Evolutionary conservation across 2,888 invertebrate genomes (phyloP).

Genomic region (Cataglyphis rosenhaueri): DNA sequence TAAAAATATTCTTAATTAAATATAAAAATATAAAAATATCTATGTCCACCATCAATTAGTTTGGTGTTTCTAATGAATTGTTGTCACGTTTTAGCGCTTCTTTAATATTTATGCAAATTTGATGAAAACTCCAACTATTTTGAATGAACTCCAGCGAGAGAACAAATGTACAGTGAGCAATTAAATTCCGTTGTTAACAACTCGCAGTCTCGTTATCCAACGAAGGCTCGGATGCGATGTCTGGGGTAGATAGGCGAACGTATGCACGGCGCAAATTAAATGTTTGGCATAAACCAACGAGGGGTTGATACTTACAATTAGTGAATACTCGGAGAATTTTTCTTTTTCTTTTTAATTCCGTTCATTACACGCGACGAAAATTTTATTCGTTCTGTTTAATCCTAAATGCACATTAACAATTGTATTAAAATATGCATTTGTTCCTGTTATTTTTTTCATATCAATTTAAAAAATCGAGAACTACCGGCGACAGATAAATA

Average conservation of each 20-base stretch:
- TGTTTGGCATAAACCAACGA: conserved; percentile 65
- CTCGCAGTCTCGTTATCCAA: conserved; percentile 73
- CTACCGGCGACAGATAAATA: not conserved
- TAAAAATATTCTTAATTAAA: not conserved
- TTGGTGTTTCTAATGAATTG: not conserved
- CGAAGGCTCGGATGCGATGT: conserved; percentile 68
- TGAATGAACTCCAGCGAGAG: conserved; percentile 35
- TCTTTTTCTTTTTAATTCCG: not conserved
- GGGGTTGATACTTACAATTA: conserved; percentile 56
- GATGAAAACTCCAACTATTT: conserved; percentile 17
- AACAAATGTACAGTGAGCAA: conserved; percentile 55
- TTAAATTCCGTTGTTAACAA: conserved; percentile 62
- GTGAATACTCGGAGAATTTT: conserved; percentile 38
- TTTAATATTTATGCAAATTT: conserved; percentile 35
- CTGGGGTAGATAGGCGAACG: conserved; percentile 76
- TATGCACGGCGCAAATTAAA: conserved; percentile 71
- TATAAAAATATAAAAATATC: too few relatives aligned
- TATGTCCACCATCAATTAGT: not conserved
- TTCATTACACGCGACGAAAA: not conserved
- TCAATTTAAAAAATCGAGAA: not conserved
- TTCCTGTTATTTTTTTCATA: not conserved
- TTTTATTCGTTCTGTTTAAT: not conserved
- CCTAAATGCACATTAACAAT: not conserved
- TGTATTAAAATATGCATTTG: not conserved
- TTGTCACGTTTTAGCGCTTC: not conserved